Conservation (phyloP, 2,113 vertebrate genomes). For the Hyperoodon ampullatus region DNA sequence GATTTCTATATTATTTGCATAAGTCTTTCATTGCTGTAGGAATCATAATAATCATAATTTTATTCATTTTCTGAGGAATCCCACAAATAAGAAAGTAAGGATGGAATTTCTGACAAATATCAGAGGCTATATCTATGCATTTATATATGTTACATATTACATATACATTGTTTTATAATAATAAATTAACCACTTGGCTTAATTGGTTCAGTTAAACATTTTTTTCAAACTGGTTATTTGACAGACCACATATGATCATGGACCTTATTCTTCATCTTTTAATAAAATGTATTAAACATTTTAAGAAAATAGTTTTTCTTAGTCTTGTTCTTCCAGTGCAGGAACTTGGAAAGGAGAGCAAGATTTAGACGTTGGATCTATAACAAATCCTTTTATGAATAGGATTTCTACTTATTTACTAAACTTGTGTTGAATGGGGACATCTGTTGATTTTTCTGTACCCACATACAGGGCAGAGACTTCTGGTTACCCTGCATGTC, state of each 20-base stretch:
- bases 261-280: slow-evolving; percentile 19
- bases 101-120: background rate
- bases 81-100: background rate
- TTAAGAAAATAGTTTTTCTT: background rate
- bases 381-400: background rate
- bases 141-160: background rate
- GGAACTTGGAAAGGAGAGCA: background rate
- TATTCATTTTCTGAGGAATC: slow-evolving; percentile 22
- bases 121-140: background rate
- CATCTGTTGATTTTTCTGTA: background rate
- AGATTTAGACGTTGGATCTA: background rate
- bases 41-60: background rate
- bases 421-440: background rate
- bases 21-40: background rate
- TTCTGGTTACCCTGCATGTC: background rate
- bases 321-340: slow-evolving; percentile 3
- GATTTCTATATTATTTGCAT: background rate
- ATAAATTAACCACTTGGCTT: background rate
- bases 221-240: background rate
- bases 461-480: background rate
- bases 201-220: background rate
- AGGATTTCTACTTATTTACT: background rate
- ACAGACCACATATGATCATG: background rate
- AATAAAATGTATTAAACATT: background rate
- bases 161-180: background rate